Conservation (phyloP, 2,797 vertebrate genomes). For the Hybognathus amarus region DNA sequence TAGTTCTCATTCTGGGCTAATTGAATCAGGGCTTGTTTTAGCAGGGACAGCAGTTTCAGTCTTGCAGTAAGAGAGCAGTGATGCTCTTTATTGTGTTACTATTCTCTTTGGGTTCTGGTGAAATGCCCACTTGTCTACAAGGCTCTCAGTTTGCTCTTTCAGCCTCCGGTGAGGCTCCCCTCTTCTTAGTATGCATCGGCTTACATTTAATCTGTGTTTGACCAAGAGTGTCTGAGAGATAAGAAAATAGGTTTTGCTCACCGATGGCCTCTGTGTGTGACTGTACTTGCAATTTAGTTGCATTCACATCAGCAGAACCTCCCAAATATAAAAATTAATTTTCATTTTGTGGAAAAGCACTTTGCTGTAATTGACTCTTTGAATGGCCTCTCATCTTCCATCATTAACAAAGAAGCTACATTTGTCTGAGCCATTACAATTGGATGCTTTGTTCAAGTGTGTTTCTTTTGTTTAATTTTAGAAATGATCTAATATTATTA, state of each 20-base stretch:
- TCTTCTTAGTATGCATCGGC: conserved; percentile 41
- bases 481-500: background rate
- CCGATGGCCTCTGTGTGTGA: conserved; percentile 28
- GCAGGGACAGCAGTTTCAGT: conserved; percentile 6
- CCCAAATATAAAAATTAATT: background rate
- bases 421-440: conserved; percentile 14
- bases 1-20: conserved; percentile 1
- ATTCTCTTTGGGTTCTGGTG: conserved; percentile 18
- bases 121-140: background rate
- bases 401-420: background rate
- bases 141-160: background rate
- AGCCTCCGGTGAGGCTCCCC: background rate
- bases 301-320: conserved; percentile 1
- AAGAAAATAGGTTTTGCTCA: conserved; percentile 48
- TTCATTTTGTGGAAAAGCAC: background rate
- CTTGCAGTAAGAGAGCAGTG: background rate
- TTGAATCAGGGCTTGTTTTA: conserved; percentile 10
- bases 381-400: conserved; percentile 2
- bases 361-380: conserved; percentile 23
- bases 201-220: conserved; percentile 41
- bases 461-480: conserved; percentile 8
- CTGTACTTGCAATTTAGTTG: conserved; percentile 38
- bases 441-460: conserved; percentile 8
- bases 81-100: background rate
- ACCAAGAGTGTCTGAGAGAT: conserved; percentile 39